These are phyloP conservation scores for Melanostoma mellinum DNA, from an alignment of 2,888 invertebrate genomes.

Conservation along the genomic window DNA sequence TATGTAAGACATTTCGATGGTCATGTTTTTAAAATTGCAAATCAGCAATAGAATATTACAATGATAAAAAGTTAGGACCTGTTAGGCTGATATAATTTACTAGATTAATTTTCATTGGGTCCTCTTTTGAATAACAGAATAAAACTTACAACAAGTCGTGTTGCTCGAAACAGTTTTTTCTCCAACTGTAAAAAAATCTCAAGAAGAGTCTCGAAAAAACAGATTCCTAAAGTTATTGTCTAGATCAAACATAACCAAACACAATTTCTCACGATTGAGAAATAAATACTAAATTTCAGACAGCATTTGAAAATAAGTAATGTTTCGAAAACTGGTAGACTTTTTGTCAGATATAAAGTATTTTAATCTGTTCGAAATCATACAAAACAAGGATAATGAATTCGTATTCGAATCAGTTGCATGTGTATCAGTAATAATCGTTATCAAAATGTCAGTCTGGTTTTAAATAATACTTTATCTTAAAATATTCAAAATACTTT, in stretches of 20 bases:
- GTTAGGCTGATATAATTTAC: neutral
- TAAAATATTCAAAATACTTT: conserved; percentile 31
- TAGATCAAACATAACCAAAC: neutral
- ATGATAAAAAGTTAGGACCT: neutral
- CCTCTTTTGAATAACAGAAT: too few species aligned
- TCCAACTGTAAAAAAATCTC: too few species aligned
- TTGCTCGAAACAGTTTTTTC: too few species aligned
- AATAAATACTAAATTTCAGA: too few species aligned
- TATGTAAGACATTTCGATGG: conserved; percentile 68
- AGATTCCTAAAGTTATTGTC: conserved; percentile 31
- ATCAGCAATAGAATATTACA: neutral
- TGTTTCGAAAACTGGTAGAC: too few species aligned
- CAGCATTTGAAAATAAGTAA: too few species aligned
- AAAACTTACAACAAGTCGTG: too few species aligned
- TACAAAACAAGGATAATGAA: conserved; percentile 11
- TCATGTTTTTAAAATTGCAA: conserved; percentile 24
- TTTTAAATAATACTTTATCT: conserved; percentile 45
- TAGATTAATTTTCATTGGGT: neutral
- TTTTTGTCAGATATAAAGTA: too few species aligned
- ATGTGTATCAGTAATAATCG: conserved; percentile 44
- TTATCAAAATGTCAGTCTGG: conserved; percentile 61
- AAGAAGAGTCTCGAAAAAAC: too few species aligned
- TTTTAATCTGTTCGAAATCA: neutral
- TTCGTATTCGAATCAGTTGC: conserved; percentile 34
- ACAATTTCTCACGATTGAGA: too few species aligned